These are phyloP conservation scores for Dolomedes plantarius DNA, from an alignment of 2,888 invertebrate species.

Conservation along the genomic window DNA sequence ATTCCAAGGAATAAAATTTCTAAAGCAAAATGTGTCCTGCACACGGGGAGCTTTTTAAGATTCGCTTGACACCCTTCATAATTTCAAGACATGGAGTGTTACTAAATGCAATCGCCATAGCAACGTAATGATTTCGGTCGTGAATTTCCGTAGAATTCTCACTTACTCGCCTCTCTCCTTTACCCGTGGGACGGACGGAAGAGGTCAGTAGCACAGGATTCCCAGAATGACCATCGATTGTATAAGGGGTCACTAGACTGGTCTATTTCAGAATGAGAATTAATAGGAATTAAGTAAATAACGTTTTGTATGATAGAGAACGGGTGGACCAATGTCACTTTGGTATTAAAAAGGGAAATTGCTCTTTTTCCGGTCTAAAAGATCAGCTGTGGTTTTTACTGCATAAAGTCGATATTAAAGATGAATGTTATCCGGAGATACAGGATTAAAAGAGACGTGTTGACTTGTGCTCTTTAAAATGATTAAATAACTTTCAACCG, in stretches of 20 bases:
- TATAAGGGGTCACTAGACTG: conserved; percentile 26
- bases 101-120: not conserved
- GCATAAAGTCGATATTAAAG: too few species aligned
- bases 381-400: too few species aligned
- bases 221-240: conserved; percentile 45
- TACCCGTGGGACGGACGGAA: conserved; percentile 8
- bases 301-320: too few species aligned
- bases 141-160: not conserved
- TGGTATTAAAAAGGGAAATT: too few species aligned
- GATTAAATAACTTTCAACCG: too few species aligned
- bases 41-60: not conserved
- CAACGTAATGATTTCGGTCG: not conserved
- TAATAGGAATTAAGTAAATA: not conserved
- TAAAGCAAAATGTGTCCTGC: too few species aligned
- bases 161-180: not conserved
- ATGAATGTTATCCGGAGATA: too few species aligned
- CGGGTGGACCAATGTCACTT: too few species aligned
- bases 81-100: not conserved
- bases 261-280: conserved; percentile 35
- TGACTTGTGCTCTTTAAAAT: too few species aligned
- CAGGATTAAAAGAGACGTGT: too few species aligned
- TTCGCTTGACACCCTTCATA: not conserved
- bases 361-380: too few species aligned
- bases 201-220: conserved; percentile 57
- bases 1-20: too few species aligned